phyloP scores from a whole-genome alignment of 2,888 invertebrate genomes.

The Heterodera filipjevi region DNA sequence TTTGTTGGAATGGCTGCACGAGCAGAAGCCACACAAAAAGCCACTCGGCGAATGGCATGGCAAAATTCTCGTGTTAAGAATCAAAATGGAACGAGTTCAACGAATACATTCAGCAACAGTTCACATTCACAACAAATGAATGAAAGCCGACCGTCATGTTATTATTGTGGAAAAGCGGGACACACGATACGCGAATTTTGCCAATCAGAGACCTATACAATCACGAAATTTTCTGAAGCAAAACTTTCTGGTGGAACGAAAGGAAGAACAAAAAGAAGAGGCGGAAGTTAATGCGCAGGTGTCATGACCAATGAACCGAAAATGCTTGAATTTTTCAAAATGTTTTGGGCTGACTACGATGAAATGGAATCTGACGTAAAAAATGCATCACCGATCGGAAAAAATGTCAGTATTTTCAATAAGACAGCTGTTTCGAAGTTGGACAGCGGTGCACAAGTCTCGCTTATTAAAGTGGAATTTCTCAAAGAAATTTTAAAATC shows the following conservation, averaged over 20 bases:
- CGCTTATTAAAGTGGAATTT: slow-evolving; percentile 9
- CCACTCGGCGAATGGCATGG: neutral
- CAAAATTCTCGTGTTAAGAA: too few species aligned
- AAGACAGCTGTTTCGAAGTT: neutral
- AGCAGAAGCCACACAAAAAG: slow-evolving; percentile 15
- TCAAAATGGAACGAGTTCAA: neutral
- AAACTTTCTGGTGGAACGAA: neutral
- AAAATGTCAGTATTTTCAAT: neutral
- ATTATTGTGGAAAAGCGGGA: too few species aligned
- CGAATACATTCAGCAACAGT: neutral
- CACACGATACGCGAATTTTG: too few species aligned
- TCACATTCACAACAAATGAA: too few species aligned
- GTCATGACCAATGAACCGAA: too few species aligned
- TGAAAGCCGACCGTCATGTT: too few species aligned
- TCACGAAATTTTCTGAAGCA: slow-evolving; percentile 2
- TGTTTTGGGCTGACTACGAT: neutral
- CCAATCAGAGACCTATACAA: neutral
- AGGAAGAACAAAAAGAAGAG: neutral
- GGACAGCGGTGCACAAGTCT: slow-evolving; percentile 20
- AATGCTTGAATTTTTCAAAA: neutral
- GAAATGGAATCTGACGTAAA: neutral
- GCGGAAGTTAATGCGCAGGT: too few species aligned
- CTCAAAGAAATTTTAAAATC: neutral
- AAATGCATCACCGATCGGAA: neutral
- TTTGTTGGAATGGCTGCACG: slow-evolving; percentile 12